Percentiles rank a stretch among this genome's conserved stretches.
These are phyloP conservation scores for Dicyrtomina minuta DNA, from an alignment of 2,888 invertebrate genomes.

Conservation along the genomic window DNA sequence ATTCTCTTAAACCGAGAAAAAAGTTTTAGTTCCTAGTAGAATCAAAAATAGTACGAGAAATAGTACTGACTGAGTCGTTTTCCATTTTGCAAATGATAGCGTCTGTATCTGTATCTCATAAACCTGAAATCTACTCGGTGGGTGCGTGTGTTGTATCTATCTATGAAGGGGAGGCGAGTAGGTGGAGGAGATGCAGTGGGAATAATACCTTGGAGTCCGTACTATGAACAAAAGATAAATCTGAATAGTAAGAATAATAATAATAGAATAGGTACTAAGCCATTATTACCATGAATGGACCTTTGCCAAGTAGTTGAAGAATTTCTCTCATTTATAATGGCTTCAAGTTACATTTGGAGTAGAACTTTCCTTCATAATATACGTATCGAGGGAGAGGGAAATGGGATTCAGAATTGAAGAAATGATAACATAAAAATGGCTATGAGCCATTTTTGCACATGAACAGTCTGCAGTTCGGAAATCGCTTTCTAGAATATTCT, in stretches of 20 bases:
- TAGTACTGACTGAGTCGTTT: no score
- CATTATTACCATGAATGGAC: slow-evolving; percentile 17
- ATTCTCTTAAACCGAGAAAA: no score
- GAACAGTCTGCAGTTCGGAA: neutral
- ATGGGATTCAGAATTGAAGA: neutral
- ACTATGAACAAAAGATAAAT: slow-evolving; percentile 7
- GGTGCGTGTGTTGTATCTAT: no score
- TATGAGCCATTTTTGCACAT: no score
- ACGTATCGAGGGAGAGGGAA: slow-evolving; percentile 8
- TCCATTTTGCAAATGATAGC: no score
- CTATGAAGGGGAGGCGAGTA: no score
- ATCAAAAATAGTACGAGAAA: no score
- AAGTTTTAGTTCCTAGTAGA: no score
- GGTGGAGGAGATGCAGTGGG: no score
- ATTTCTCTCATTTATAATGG: neutral
- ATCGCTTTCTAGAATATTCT: neutral
- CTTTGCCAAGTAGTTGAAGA: slow-evolving; percentile 20
- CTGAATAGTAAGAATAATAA: slow-evolving; percentile 9
- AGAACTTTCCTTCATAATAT: neutral
- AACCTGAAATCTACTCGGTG: no score
- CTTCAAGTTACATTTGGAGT: neutral
- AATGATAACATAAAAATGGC: neutral
- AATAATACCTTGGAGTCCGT: neutral
- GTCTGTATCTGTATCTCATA: no score
- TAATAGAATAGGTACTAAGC: neutral